A percentile compares a stretch with the other conserved stretches of the same genome.
Evolutionary conservation across 2,797 vertebrate genomes (phyloP).

Genomic region (Buceros bicornis): DNA sequence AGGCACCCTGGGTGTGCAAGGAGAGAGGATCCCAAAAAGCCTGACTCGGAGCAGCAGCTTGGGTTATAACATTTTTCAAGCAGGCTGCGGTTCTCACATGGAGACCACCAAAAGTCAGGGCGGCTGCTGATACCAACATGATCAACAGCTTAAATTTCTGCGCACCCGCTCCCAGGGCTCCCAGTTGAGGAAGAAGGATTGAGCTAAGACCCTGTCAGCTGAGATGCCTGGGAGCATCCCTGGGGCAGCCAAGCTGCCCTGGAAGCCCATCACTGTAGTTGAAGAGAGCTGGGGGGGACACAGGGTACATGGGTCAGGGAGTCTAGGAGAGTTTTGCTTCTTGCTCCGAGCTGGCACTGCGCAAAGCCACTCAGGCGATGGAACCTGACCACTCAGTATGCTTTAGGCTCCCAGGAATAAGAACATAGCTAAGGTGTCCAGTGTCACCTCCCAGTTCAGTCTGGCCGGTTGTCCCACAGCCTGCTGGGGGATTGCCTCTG

Average conservation of each 20-base stretch:
- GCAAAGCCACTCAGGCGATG: background rate
- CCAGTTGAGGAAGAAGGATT: background rate
- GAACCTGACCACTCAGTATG: background rate
- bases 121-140: background rate
- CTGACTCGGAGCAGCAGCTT: rapidly evolving
- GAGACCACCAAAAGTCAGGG: background rate
- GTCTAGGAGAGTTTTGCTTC: background rate
- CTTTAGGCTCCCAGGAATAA: background rate
- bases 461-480: background rate
- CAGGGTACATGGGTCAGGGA: background rate
- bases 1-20: background rate
- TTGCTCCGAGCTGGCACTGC: background rate
- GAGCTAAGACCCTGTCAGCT: background rate
- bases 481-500: background rate
- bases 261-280: background rate
- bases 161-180: background rate
- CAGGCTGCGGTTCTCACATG: background rate
- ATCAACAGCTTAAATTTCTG: background rate
- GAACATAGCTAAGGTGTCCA: background rate
- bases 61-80: background rate
- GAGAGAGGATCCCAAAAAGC: background rate
- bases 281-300: background rate
- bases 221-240: background rate
- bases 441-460: background rate
- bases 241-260: background rate